Base-by-base conservation (phyloP, 2,113 vertebrate genomes). In the Lanius ludovicianus region DNA sequence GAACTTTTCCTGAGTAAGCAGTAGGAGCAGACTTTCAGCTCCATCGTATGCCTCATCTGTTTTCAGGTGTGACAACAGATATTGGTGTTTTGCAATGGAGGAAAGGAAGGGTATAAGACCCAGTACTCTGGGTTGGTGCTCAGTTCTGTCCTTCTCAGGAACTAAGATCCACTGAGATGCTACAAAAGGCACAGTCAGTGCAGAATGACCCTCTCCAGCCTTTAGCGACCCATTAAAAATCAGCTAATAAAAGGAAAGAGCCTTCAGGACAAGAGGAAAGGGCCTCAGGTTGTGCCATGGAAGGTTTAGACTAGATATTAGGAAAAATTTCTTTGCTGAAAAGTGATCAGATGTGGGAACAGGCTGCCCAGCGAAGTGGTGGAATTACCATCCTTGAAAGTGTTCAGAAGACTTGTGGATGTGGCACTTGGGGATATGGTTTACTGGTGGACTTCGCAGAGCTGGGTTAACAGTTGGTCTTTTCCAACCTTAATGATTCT, bases 1-100 rank as follows among this genome's bases (percentile, higher is more conserved):
- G 53, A 95, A 78, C 86, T 96, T 92, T 71, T 84, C 88, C 93
- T 93, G 89, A 92, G 77, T 94, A 96, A 96, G 83, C 86, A 89
- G 33, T 44, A 42, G 7, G 65, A 89, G 53, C 44, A 84, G 46
- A 39, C 11, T 92, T 71, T 63, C 77, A 65, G 9, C 60, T 60
- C 74, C 73, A 42, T 60, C 2, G 1, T 39, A 33, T 25, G 31
- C 60, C 69, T 70, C 17, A 0, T 0, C 44, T 35, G 28, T 76
- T 91, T 73, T 67, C 93, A 95, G 96, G 96, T 95, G 31, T 21
- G 47, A 75, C 52, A 84, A 63, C 59, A 88, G 52, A 41, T 28
- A 31, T 0, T 30, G 60, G 20, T 41, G 41, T 42, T 50, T 64
- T 52, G 56, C 57, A 78, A 60, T 37, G 27, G 90, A n/a, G n/a